Base-by-base conservation (phyloP, 2,113 vertebrate genomes). In the Merops nubicus region DNA sequence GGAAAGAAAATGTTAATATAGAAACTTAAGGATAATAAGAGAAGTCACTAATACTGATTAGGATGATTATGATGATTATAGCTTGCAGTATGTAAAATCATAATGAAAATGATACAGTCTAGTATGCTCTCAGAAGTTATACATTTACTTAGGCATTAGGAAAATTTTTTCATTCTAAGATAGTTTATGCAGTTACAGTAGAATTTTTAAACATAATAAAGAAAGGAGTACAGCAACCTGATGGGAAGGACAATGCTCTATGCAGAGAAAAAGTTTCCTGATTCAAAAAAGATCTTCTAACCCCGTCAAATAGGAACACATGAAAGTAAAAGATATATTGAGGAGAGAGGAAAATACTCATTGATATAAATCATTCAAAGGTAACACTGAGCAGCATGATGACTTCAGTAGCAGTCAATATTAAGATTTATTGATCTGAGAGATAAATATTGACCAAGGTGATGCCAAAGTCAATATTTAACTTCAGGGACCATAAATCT, bases 381-480 rank as follows among this genome's bases (percentile, higher is more conserved):
- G 63, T 91, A 97, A 95, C 33, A 22, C 23, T 67, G 81, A 12
- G 19, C 47, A 95, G 38, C 60, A 74, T 63, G 70, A 15, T 89
- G 69, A 29, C 63, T 96, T 97, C 85, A 72, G 79, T 65, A 91
- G 47, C 82, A 96, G 51, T 92, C 77, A 89, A 91, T 93, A 94
- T 82, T 63, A 96, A 76, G 88, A 97, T 91, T 85, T 64, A 97
- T 96, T 92, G 89, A 86, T 94, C 81, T 87, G 40, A 93, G 91
- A 94, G 80, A 96, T 87, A 97, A 95, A 97, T 92, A 89, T 93
- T 97, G 93, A 96, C 88, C 77, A 95, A 94, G 88, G 76, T 93
- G 94, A 95, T 92, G 53, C 74, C 89, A 97, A 96, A 83, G 90
- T 79, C 70, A 81, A 96, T 95, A 96, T 98, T 97, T 97, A 97